Evolutionary conservation across 2,113 vertebrate species (phyloP).

Genomic region (Mohoua ochrocephala): DNA sequence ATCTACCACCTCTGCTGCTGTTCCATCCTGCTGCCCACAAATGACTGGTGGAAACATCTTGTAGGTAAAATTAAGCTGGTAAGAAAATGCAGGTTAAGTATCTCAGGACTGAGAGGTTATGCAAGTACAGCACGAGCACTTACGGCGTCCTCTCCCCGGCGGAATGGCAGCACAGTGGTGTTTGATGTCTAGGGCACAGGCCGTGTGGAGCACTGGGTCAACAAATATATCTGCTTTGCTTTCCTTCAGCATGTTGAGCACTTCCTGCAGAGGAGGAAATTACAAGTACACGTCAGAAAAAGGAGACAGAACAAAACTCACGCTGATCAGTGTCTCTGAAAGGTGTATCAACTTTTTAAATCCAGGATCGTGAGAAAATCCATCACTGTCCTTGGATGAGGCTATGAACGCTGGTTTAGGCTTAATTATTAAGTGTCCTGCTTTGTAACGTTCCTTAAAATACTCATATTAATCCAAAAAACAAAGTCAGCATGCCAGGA

Average conservation of each 20-base stretch:
- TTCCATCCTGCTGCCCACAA: not conserved
- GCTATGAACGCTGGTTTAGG: not conserved
- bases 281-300: not conserved
- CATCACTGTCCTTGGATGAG: not conserved
- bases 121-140: slow-evolving; percentile 34
- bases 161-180: slow-evolving; percentile 97
- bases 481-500: not conserved
- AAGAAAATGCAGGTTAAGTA: not conserved
- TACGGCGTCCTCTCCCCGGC: slow-evolving; percentile 91
- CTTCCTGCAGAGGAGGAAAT: slow-evolving; percentile 77
- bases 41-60: not conserved
- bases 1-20: not conserved
- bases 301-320: not conserved
- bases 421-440: not conserved
- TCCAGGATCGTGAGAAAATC: not conserved
- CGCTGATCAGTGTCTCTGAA: not conserved
- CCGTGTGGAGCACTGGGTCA: slow-evolving; percentile 95
- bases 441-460: not conserved
- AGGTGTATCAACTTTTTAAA: not conserved
- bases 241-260: slow-evolving; percentile 96
- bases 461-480: not conserved
- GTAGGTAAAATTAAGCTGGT: not conserved
- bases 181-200: slow-evolving; percentile 95
- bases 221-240: slow-evolving; percentile 98
- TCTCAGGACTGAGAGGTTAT: not conserved